Conservation (phyloP, 2,113 vertebrate genomes). For the Tachycineta bicolor region DNA sequence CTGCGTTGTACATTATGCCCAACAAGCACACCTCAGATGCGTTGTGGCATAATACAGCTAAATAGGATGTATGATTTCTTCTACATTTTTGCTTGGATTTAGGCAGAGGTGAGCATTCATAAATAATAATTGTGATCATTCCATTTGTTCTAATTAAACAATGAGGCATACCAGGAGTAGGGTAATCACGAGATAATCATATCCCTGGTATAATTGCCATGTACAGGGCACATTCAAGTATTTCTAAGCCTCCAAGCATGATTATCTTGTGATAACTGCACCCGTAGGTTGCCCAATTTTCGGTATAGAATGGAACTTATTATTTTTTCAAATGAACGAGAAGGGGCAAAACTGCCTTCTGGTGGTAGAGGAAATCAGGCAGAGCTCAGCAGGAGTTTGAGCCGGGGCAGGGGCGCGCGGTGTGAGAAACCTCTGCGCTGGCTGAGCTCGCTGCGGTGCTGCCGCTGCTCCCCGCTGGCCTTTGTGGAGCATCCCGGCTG, state of each 20-base stretch:
- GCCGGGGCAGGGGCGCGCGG: neutral
- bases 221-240: slow-evolving; percentile 65
- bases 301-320: slow-evolving; percentile 38
- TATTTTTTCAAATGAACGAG: slow-evolving; percentile 23
- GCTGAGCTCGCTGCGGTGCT: neutral
- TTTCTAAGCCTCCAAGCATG: slow-evolving; percentile 53
- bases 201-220: slow-evolving; percentile 64
- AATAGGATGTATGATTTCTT: neutral
- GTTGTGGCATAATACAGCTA: neutral
- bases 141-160: slow-evolving; percentile 76
- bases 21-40: neutral
- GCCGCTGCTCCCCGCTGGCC: neutral
- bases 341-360: neutral
- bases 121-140: slow-evolving; percentile 73
- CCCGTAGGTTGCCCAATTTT: slow-evolving; percentile 64
- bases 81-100: slow-evolving; percentile 25
- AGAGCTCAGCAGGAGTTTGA: neutral
- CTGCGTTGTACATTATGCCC: neutral
- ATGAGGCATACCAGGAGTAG: slow-evolving; percentile 62
- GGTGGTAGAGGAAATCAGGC: neutral
- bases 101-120: slow-evolving; percentile 57
- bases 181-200: slow-evolving; percentile 73
- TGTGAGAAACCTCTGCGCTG: neutral
- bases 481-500: neutral
- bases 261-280: slow-evolving; percentile 65